phyloP scores from a whole-genome alignment of 2,888 invertebrate genomes.

The Drosophila peninsularis region DNA sequence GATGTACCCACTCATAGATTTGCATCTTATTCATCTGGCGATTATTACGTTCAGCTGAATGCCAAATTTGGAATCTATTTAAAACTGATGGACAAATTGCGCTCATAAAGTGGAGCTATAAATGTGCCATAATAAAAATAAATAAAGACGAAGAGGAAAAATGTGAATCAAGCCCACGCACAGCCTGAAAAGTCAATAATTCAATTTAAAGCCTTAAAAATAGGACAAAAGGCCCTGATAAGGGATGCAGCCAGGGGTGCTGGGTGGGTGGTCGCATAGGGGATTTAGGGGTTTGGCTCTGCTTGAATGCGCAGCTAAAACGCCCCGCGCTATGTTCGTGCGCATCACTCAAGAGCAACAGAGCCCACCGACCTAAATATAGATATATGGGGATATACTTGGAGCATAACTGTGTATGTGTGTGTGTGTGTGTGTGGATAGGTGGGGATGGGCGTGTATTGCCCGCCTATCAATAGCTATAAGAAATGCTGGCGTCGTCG shows the following conservation, averaged over 20 bases:
- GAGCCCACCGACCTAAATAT: conserved; percentile 70
- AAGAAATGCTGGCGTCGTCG: conserved; percentile 34
- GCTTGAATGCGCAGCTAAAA: conserved; percentile 31
- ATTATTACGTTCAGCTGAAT: conserved; percentile 48
- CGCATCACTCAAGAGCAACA: conserved; percentile 49
- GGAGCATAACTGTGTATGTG: not conserved
- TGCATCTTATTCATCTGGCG: conserved; percentile 8
- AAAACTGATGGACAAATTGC: conserved; percentile 53
- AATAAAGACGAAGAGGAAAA: conserved; percentile 15
- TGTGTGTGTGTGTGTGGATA: not conserved
- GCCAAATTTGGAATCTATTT: conserved; percentile 72
- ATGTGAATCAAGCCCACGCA: conserved; percentile 4
- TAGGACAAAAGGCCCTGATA: conserved; percentile 58
- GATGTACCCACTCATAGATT: conserved; percentile 30
- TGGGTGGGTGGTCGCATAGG: not conserved
- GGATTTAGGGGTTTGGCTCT: conserved; percentile 3
- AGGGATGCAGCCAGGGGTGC: not conserved
- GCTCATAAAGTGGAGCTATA: conserved; percentile 47
- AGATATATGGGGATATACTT: conserved; percentile 38
- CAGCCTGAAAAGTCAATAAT: conserved; percentile 42
- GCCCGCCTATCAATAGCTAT: conserved; percentile 61
- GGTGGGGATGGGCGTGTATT: not conserved
- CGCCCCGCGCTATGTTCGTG: conserved; percentile 14
- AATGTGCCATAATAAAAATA: conserved; percentile 27
- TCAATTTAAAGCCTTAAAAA: conserved; percentile 69